Evolutionary conservation across 2,113 vertebrate genomes (phyloP).

Genomic region (Hippoglossus stenolepis): DNA sequence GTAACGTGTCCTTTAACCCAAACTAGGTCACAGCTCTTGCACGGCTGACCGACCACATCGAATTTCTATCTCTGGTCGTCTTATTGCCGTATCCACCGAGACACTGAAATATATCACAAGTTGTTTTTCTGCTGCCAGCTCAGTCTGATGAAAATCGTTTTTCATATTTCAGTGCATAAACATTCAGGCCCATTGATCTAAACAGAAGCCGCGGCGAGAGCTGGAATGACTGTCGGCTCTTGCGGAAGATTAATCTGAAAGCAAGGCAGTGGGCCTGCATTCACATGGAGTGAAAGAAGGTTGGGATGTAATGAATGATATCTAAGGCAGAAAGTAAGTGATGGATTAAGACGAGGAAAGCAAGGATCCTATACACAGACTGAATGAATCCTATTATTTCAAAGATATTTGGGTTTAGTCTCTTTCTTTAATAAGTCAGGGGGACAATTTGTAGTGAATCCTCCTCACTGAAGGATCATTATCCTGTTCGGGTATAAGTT

Average conservation of each 20-base stretch:
- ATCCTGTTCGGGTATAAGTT: neutral
- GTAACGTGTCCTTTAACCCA: neutral
- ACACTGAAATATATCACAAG: neutral
- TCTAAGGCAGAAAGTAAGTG: neutral
- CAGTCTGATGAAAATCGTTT: neutral
- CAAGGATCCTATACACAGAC: neutral
- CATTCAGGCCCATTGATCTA: constrained; percentile 14
- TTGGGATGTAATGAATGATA: neutral
- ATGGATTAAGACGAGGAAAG: neutral
- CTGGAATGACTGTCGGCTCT: neutral
- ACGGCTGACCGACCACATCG: neutral
- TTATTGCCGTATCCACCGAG: neutral
- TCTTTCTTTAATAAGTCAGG: neutral
- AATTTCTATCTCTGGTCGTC: neutral
- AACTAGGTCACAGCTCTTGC: constrained; percentile 13
- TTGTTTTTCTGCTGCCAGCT: constrained; percentile 14
- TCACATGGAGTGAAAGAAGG: neutral
- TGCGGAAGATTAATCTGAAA: constrained; percentile 3
- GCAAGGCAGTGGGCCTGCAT: neutral
- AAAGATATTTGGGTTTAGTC: neutral
- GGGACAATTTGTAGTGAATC: neutral
- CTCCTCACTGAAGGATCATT: neutral
- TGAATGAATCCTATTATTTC: neutral
- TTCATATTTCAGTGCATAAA: constrained; percentile 16
- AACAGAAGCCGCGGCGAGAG: neutral